Percentiles rank a stretch among this genome's conserved stretches.
These are phyloP conservation scores for Athene cunicularia DNA, from an alignment of 2,113 vertebrate genomes.

Conservation along the genomic window DNA sequence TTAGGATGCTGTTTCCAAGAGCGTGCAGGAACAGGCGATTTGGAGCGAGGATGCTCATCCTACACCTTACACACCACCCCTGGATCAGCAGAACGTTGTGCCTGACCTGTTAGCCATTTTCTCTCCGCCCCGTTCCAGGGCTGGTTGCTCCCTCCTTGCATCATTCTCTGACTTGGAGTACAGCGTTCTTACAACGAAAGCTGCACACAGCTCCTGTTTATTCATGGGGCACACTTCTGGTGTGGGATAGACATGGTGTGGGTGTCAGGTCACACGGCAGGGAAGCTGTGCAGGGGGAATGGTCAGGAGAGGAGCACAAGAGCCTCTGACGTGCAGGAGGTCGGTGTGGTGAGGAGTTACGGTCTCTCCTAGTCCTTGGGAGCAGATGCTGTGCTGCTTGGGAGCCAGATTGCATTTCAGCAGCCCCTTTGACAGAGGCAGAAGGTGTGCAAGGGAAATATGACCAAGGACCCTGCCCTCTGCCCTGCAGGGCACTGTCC, in stretches of 20 bases:
- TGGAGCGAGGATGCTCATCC: neutral
- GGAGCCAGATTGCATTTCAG: neutral
- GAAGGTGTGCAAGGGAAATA: neutral
- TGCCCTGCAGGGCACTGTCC: neutral
- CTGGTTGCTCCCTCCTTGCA: neutral
- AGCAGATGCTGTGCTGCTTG: neutral
- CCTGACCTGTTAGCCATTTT: rapidly evolving
- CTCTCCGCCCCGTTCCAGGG: neutral
- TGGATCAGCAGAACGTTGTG: neutral
- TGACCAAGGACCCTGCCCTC: neutral
- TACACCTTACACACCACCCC: neutral
- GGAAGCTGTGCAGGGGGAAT: neutral
- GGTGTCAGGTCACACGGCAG: neutral
- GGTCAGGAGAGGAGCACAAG: neutral
- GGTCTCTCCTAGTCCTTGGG: neutral
- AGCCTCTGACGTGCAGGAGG: neutral
- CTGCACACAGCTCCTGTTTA: neutral
- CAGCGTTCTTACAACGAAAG: rapidly evolving
- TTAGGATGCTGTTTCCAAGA: neutral
- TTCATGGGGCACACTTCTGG: neutral
- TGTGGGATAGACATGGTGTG: rapidly evolving
- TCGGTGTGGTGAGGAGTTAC: neutral
- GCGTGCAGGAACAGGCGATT: neutral
- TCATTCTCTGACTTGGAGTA: neutral
- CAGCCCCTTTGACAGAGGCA: neutral